Evolutionary conservation across 2,888 invertebrate species (phyloP), one percentile per base, ranked within the genome.

Genomic region (Toxonevra muliebris): DNA sequence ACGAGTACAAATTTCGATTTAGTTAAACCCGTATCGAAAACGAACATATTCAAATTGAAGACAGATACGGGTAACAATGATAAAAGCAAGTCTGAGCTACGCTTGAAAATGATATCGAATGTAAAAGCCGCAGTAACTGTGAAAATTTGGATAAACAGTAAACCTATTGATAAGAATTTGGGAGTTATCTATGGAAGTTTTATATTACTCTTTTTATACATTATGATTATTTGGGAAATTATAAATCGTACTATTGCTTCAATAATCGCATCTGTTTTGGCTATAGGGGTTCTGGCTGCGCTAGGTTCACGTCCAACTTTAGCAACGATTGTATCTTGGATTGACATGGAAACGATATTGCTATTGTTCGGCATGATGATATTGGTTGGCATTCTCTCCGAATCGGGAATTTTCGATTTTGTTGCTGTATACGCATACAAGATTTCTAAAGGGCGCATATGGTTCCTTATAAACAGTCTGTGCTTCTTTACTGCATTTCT

Each of bases 291-390:
- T 52, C 82, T 93, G 63, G 89, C 92, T 3, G 85, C 87, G 0
- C 80, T 91, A 63, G 88, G 90, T 75, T 88, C 90, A 85, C 87
- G 91, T 69, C 93, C 93, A 0, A 86, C 89, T 0, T 86, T 91
- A 82, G 80, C 82, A 0, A 88, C 88, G 0, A 86, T 93, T 9
- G 87, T 92, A 48, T 88, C 88, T 0, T 93, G 93, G 93, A 88
- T 93, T 42, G 92, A 93, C 78, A 86, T 90, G 13, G 90, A 92
- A 73, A 91, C 92, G 0, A 75, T 92, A 10, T 80, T 91, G 65
- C 78, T 92, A 30, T 82, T 92, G 0, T 91, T 92, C 76, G 90
- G 92, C 0, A 93, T 93, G 93, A 93, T 93, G 93, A 88, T 92
- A 1, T 83, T 93, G 58, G 92, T 93, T 1, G 89, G 90, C 3